Conservation (phyloP, 2,113 vertebrate species). For the Limanda limanda region DNA sequence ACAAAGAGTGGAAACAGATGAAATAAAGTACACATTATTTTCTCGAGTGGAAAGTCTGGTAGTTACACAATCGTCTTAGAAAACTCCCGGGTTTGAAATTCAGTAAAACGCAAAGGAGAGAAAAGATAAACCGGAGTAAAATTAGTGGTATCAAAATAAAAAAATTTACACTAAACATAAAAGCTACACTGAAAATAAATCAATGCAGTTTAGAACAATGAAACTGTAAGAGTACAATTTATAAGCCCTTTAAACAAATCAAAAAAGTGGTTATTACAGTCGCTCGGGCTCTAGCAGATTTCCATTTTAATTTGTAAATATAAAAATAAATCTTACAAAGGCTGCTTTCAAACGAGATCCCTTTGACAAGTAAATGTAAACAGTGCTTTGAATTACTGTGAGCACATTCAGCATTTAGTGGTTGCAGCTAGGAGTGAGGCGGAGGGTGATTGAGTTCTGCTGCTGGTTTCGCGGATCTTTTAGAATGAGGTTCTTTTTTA, state of each 20-base stretch:
- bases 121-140: neutral
- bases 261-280: slow-evolving; percentile 29
- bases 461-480: slow-evolving; percentile 48
- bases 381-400: slow-evolving; percentile 7
- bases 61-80: neutral
- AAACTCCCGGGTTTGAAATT: neutral
- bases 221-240: neutral
- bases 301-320: slow-evolving; percentile 1
- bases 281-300: neutral
- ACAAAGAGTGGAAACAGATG: neutral
- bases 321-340: slow-evolving; percentile 6
- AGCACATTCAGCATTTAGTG: slow-evolving; percentile 1
- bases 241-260: slow-evolving; percentile 24
- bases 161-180: neutral
- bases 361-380: slow-evolving; percentile 59
- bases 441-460: neutral
- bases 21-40: slow-evolving; percentile 32
- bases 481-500: slow-evolving; percentile 69
- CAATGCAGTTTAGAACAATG: neutral
- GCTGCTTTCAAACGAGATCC: slow-evolving; percentile 29
- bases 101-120: neutral
- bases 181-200: slow-evolving; percentile 5
- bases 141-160: neutral
- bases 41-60: neutral
- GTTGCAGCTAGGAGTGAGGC: neutral